A percentile compares a stretch with the other conserved stretches of the same genome.
phyloP scores from a whole-genome alignment of 2,113 vertebrate species.

The Trinectes maculatus region DNA sequence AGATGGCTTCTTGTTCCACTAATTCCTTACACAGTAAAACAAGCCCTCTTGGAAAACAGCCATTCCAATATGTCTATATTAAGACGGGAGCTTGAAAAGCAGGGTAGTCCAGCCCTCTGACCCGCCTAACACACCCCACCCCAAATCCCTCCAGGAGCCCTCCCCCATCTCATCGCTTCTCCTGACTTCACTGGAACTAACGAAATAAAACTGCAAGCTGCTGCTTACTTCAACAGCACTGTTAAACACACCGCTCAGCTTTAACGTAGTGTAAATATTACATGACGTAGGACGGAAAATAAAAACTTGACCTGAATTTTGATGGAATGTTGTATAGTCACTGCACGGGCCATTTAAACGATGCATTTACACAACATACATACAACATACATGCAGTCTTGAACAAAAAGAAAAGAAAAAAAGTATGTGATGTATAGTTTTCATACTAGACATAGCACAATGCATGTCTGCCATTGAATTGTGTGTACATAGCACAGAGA shows the following conservation, averaged over 20 bases:
- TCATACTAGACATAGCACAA: no score
- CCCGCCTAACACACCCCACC: conserved; percentile 43
- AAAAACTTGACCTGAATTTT: conserved; percentile 1
- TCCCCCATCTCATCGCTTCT: conserved; percentile 27
- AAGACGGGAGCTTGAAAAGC: conserved; percentile 74
- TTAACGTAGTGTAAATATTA: conserved; percentile 24
- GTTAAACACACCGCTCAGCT: conserved; percentile 38
- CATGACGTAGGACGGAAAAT: conserved; percentile 24
- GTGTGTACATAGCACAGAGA: background rate
- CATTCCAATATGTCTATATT: conserved; percentile 87
- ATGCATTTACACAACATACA: no score
- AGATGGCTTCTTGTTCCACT: conserved; percentile 93
- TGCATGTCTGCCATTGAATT: no score
- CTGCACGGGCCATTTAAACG: no score
- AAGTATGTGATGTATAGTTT: no score
- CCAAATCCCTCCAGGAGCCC: conserved; percentile 56
- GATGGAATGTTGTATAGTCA: no score
- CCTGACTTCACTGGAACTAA: conserved; percentile 36
- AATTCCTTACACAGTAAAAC: conserved; percentile 88
- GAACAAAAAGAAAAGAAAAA: no score
- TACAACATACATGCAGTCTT: no score
- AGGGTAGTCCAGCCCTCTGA: conserved; percentile 63
- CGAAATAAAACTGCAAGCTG: conserved; percentile 40
- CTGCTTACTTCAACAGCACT: no score
- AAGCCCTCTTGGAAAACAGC: conserved; percentile 89